Percentiles rank a stretch among this genome's conserved stretches.
Conservation (phyloP, 2,888 invertebrate genomes). For the Cryptosula pallasiana region DNA sequence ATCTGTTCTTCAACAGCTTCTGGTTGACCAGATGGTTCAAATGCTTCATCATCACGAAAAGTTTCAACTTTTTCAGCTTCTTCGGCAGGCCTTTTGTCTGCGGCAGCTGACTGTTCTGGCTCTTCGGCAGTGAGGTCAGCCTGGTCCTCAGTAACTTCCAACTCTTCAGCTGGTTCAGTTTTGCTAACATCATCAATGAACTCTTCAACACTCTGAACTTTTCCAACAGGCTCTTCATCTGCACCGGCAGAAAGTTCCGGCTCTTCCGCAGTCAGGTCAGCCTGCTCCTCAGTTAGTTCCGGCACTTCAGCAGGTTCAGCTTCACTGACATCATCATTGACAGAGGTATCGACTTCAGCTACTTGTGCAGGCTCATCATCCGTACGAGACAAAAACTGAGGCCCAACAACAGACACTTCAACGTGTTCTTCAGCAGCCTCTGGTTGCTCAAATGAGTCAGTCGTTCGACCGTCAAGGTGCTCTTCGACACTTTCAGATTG, state of each 20-base stretch:
- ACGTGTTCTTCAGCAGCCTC: background rate
- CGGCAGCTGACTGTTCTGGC: background rate
- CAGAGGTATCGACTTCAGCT: background rate
- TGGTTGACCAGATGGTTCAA: too few species aligned
- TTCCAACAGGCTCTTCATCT: background rate
- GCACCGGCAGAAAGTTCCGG: background rate
- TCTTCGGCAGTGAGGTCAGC: background rate
- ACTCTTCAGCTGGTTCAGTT: too few species aligned
- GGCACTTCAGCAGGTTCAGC: background rate
- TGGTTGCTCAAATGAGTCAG: background rate
- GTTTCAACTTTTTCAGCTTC: too few species aligned
- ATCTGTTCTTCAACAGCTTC: too few species aligned
- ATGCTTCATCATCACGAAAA: too few species aligned
- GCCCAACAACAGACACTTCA: background rate
- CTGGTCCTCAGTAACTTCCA: too few species aligned
- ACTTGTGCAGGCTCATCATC: background rate
- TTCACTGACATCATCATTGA: background rate
- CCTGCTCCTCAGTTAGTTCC: background rate
- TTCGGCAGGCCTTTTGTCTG: too few species aligned
- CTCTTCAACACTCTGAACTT: background rate
- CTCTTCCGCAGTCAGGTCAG: background rate
- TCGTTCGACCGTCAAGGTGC: background rate
- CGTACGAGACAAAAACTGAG: background rate
- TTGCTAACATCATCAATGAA: background rate
- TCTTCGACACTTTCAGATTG: background rate